Conservation (phyloP, 1,140 invertebrate genomes). For the Drosophila novamexicana region DNA sequence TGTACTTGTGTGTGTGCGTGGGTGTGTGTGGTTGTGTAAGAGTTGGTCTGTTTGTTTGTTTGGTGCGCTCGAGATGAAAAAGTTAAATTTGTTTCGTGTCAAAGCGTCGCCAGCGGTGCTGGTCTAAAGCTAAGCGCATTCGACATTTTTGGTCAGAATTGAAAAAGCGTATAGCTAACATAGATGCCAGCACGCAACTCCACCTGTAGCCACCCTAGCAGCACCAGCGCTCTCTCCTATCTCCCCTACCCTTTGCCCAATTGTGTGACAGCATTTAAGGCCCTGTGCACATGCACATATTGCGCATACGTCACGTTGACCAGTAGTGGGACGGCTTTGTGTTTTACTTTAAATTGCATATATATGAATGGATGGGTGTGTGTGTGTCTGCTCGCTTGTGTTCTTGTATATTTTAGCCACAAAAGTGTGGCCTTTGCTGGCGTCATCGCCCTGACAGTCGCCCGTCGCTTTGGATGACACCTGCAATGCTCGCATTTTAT, state of each 20-base stretch:
- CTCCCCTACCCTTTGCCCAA: not conserved
- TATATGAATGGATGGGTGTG: constrained; percentile 53
- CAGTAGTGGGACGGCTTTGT: constrained; percentile 72
- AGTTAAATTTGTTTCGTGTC: constrained; percentile 83
- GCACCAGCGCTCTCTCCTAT: not conserved
- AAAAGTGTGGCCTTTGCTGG: constrained; percentile 68
- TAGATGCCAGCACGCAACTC: constrained; percentile 49
- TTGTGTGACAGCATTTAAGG: constrained; percentile 48
- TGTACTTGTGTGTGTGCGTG: constrained; percentile 10
- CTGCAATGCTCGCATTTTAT: constrained; percentile 80
- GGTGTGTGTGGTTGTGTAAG: constrained; percentile 23
- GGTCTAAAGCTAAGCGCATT: constrained; percentile 73
- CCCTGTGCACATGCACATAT: constrained; percentile 50
- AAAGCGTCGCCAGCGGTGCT: constrained; percentile 67
- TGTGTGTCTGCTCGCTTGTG: constrained; percentile 18
- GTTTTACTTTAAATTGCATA: constrained; percentile 82
- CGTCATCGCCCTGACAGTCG: constrained; percentile 60
- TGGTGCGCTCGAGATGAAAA: constrained; percentile 72
- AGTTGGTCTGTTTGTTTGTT: constrained; percentile 26
- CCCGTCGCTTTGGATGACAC: constrained; percentile 68
- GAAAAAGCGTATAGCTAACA: constrained; percentile 52
- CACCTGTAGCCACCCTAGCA: not conserved
- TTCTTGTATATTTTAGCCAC: constrained; percentile 70
- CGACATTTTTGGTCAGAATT: constrained; percentile 77
- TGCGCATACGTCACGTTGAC: constrained; percentile 77